These are phyloP conservation scores for Alloplasta piceator DNA, from an alignment of 2,888 invertebrate genomes.

Conservation along the genomic window DNA sequence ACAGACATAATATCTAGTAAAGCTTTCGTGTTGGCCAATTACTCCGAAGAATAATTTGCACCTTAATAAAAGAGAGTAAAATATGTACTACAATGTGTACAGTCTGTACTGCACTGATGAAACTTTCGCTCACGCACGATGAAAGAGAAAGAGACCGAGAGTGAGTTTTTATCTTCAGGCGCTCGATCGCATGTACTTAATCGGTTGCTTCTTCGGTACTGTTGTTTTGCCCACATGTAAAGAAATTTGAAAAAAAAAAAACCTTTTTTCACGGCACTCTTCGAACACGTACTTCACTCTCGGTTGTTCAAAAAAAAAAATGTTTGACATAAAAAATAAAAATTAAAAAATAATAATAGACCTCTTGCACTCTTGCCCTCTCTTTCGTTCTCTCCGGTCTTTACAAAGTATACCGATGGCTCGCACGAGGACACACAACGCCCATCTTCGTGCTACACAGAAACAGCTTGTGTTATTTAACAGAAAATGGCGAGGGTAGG, in stretches of 20 bases:
- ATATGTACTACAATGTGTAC: conserved; percentile 8
- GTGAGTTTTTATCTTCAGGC: conserved; percentile 43
- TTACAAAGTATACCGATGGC: conserved; percentile 47
- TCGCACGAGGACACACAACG: conserved; percentile 35
- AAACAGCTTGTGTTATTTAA: background rate
- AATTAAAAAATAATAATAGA: too few species aligned
- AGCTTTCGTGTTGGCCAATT: too few species aligned
- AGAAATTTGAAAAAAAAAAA: conserved; percentile 1
- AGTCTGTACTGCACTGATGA: background rate
- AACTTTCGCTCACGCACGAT: too few species aligned
- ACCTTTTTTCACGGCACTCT: conserved; percentile 32
- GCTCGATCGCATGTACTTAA: conserved; percentile 58
- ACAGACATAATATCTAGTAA: too few species aligned
- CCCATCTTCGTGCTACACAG: background rate
- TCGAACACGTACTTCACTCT: conserved; percentile 7
- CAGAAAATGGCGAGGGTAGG: too few species aligned
- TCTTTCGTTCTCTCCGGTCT: conserved; percentile 8
- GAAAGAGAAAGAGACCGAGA: too few species aligned
- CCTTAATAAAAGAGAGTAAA: conserved; percentile 19
- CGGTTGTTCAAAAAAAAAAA: conserved; percentile 35
- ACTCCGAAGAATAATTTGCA: too few species aligned
- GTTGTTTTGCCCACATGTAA: conserved; percentile 30
- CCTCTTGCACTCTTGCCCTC: too few species aligned
- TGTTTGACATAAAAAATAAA: too few species aligned
- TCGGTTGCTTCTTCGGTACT: conserved; percentile 26